These are phyloP conservation scores for Petrocephalus schoutedeni DNA, from an alignment of 2,797 vertebrate genomes.

Conservation along the genomic window DNA sequence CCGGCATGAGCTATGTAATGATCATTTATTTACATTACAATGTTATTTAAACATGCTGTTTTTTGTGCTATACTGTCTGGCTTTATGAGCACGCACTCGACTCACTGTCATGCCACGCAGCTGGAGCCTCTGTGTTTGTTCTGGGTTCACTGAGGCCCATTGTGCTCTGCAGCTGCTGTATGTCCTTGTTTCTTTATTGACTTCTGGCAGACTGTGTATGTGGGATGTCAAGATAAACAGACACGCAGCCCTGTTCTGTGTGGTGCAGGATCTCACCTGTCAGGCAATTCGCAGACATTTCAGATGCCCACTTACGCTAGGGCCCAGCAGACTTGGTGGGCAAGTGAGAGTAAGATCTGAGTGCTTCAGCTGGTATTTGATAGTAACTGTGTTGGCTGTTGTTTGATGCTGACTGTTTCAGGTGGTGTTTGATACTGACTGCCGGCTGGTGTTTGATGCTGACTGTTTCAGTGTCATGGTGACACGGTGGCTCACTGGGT, in stretches of 20 bases:
- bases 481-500: background rate
- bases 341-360: background rate
- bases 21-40: background rate
- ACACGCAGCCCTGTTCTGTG: background rate
- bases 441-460: background rate
- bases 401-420: too few relatives aligned
- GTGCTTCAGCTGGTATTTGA: background rate
- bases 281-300: background rate
- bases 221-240: background rate
- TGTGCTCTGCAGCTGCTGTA: background rate
- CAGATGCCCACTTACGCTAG: background rate
- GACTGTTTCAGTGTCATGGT: background rate
- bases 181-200: background rate
- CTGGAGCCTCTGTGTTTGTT: background rate
- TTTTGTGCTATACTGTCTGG: background rate
- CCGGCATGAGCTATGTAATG: background rate
- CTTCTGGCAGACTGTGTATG: background rate
- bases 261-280: background rate
- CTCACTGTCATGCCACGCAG: background rate
- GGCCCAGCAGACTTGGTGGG: background rate
- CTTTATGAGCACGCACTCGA: background rate
- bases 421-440: too few relatives aligned
- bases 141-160: background rate
- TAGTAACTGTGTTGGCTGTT: too few relatives aligned
- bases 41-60: background rate